These are phyloP conservation scores for Microcebus lehilahytsara DNA, from an alignment of 2,113 vertebrate species.

Conservation along the genomic window DNA sequence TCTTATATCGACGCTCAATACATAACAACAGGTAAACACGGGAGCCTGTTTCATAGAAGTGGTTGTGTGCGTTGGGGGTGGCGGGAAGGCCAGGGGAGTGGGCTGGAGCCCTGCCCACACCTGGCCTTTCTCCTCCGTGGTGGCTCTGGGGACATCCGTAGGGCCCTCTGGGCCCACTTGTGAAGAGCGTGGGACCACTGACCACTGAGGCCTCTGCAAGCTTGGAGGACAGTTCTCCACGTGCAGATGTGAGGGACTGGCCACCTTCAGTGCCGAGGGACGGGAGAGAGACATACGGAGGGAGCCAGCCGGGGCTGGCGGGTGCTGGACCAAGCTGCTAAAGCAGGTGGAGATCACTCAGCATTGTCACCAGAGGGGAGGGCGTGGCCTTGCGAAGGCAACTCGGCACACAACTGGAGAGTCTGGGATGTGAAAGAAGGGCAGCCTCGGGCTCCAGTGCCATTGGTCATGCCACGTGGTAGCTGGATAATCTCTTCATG, in stretches of 20 bases:
- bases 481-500: not conserved
- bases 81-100: not conserved
- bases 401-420: not conserved
- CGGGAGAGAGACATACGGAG: fast-evolving
- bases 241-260: not conserved
- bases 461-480: not conserved
- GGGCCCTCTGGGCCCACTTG: not conserved
- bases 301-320: not conserved
- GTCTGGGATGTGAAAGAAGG: not conserved
- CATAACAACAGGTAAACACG: too few relatives aligned
- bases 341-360: not conserved
- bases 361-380: not conserved
- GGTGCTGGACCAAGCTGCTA: not conserved
- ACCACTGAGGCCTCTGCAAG: not conserved
- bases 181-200: not conserved
- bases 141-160: not conserved
- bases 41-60: not conserved
- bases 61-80: not conserved
- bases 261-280: not conserved
- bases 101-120: not conserved
- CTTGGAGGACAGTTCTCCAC: not conserved
- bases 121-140: not conserved
- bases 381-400: not conserved
- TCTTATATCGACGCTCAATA: not conserved
- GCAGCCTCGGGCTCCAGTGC: not conserved